phyloP scores from a whole-genome alignment of 2,113 vertebrate genomes.

The Paramisgurnus dabryanus region DNA sequence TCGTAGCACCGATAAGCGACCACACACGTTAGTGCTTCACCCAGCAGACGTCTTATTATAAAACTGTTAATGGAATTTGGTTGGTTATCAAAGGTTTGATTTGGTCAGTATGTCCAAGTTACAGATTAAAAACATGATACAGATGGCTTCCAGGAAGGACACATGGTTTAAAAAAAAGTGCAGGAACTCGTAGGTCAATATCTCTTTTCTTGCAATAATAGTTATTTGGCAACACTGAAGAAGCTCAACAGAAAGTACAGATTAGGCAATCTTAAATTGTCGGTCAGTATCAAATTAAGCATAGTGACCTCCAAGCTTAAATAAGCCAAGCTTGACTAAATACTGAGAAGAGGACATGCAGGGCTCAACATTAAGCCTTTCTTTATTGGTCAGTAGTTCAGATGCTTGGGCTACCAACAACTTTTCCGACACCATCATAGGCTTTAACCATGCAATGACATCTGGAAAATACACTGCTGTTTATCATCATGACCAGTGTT shows the following conservation, averaged over 20 bases:
- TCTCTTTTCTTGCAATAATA: background rate
- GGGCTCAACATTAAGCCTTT: too few species aligned
- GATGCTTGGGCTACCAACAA: too few species aligned
- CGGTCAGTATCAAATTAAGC: too few species aligned
- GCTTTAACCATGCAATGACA: too few species aligned
- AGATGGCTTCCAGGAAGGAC: conserved; percentile 78
- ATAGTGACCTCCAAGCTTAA: background rate
- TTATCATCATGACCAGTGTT: too few species aligned
- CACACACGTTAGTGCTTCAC: conserved; percentile 57
- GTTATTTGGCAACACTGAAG: too few species aligned
- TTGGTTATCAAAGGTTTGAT: conserved; percentile 64
- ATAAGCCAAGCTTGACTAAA: background rate
- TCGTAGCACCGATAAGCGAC: background rate
- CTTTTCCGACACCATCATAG: too few species aligned
- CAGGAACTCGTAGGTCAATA: background rate
- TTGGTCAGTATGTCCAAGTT: conserved; percentile 60
- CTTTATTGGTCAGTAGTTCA: too few species aligned
- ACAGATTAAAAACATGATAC: conserved; percentile 66
- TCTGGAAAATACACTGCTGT: too few species aligned
- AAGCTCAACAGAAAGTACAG: too few species aligned
- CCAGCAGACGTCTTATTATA: conserved; percentile 45
- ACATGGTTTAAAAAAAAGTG: conserved; percentile 46
- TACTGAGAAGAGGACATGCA: too few species aligned
- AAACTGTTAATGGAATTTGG: conserved; percentile 51
- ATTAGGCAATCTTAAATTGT: too few species aligned